These are phyloP conservation scores for Paelopatides confundens DNA, from an alignment of 53 echinoderm and acorn worm species.

Conservation along the genomic window DNA sequence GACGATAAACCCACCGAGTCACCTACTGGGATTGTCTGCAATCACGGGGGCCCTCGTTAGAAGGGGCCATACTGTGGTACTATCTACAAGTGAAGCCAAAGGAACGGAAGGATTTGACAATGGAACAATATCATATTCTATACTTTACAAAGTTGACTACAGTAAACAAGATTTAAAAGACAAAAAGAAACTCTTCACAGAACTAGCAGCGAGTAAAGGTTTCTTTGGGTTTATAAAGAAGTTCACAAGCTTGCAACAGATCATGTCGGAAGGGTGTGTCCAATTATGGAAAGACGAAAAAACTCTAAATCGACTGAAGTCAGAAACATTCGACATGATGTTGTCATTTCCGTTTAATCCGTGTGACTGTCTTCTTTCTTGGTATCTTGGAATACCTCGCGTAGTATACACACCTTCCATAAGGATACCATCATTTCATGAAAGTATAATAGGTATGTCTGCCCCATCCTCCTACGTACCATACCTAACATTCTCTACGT, in stretches of 20 bases:
- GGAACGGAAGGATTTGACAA: slow-evolving; percentile 16
- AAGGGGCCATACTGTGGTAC: slow-evolving; percentile 64
- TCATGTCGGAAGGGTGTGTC: slow-evolving; percentile 21
- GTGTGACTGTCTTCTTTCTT: background rate
- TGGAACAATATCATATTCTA: background rate
- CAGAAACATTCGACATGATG: slow-evolving; percentile 21
- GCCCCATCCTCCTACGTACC: slow-evolving; percentile 4
- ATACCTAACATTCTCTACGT: background rate
- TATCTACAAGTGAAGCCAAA: slow-evolving; percentile 36
- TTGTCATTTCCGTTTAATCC: slow-evolving; percentile 7
- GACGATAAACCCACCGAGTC: slow-evolving; percentile 33
- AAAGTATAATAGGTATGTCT: background rate
- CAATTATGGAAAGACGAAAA: slow-evolving; percentile 15
- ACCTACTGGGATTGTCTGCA: slow-evolving; percentile 43
- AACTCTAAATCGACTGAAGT: background rate
- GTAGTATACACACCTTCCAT: background rate
- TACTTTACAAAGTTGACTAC: background rate
- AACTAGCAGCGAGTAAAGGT: background rate
- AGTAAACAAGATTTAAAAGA: background rate
- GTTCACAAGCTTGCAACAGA: background rate
- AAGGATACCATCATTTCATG: slow-evolving; percentile 9
- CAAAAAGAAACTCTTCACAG: background rate
- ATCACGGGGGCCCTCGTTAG: slow-evolving; percentile 52
- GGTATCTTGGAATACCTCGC: background rate
- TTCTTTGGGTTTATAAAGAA: background rate